phyloP scores from a whole-genome alignment of 1,140 invertebrate genomes.

The Macrobrachium nipponense region DNA sequence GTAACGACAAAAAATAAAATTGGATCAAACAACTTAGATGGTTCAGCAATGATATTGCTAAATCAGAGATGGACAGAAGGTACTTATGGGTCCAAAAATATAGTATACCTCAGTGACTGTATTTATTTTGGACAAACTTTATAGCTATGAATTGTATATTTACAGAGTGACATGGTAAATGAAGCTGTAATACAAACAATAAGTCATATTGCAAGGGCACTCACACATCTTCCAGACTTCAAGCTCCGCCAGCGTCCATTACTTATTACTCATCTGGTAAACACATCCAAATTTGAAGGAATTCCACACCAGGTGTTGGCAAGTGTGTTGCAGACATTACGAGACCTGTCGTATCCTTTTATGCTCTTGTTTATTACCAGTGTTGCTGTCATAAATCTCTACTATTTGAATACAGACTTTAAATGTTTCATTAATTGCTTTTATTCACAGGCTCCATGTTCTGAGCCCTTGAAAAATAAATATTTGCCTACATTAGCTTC shows the following conservation, averaged over 20 bases:
- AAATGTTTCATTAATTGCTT: too few species aligned
- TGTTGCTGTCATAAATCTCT: not conserved
- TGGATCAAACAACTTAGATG: not conserved
- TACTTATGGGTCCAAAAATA: too few species aligned
- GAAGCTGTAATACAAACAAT: conserved; percentile 52
- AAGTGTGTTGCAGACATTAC: conserved; percentile 45
- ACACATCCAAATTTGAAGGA: conserved; percentile 45
- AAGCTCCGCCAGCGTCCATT: conserved; percentile 57
- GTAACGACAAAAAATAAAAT: not conserved
- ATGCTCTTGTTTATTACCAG: not conserved
- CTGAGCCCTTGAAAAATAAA: too few species aligned
- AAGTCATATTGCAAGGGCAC: conserved; percentile 54
- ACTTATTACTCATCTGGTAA: conserved; percentile 61
- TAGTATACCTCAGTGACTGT: too few species aligned
- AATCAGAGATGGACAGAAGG: not conserved
- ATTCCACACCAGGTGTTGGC: conserved; percentile 47
- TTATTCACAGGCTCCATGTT: too few species aligned
- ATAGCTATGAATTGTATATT: not conserved
- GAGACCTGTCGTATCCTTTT: conserved; percentile 63
- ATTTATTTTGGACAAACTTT: not conserved
- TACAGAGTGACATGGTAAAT: conserved; percentile 54
- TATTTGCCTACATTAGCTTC: too few species aligned
- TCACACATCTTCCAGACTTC: conserved; percentile 36
- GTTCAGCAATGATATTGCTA: not conserved
- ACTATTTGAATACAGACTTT: not conserved